Base-by-base conservation (phyloP, 1,140 invertebrate genomes). In the Brachionus plicatilis region DNA sequence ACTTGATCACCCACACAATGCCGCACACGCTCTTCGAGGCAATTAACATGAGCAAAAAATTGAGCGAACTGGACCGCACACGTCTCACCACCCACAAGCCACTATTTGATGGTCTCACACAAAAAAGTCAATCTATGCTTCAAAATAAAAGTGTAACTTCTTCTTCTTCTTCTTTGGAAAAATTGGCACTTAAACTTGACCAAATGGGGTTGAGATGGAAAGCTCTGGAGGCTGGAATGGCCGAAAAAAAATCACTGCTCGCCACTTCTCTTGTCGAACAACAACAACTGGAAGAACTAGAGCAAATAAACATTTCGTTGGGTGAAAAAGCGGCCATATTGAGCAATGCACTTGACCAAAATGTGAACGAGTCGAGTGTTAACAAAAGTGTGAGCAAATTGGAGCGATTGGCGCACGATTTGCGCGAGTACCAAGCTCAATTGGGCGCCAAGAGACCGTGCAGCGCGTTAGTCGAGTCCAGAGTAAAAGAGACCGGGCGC, bases 241-340 rank as follows among this genome's bases (percentile, higher is more conserved):
- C 2, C 24, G 8, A 60, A 11, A 82, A 82, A 68, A 60, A 68
- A 60, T 43, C 8, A 0, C 41, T 37, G 29, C 14, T 65, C 7
- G 0, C 37, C 41, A 0, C 37, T 20, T 82, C 43, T 47, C 43
- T 82, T 24, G 2, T 33, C 9, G 79, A 82, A 68, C 79, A 82
- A 82, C 56, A 82, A 68, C 20, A 82, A 47, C 53, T 82, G 2
- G 79, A 82, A 68, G 79, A 82, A 33, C 33, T 82, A n/a, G 24
- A 82, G 11, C 79, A 82, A 68, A 65, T 82, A 60, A 37, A 60
- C 27, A 45, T 65, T 45, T 29, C 11, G 17, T 29, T 82, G 33
- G 20, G 9, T 20, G 79, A 82, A 68, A 82, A 82, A 29, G 12
- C n/a, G 53, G 37, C 65, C 2, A 68, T 82, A 41, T 65, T 82